Evolutionary conservation across 2,797 vertebrate genomes (phyloP).

Genomic region (Momotus momota): DNA sequence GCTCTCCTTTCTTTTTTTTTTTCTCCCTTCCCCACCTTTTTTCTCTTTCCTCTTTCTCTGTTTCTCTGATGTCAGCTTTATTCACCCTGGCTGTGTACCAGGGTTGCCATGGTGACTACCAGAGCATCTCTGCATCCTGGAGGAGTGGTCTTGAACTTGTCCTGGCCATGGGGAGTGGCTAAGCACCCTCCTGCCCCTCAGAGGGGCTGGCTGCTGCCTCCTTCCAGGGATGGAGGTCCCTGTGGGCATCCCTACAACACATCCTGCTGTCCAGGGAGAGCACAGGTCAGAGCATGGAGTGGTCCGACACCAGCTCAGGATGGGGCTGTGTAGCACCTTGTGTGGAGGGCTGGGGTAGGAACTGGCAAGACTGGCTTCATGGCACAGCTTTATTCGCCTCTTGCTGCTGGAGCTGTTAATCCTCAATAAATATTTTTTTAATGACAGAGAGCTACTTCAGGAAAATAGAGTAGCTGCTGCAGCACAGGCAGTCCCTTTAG

Average conservation of each 20-base stretch:
- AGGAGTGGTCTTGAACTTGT: not conserved
- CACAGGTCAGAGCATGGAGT: not conserved
- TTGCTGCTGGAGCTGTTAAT: not conserved
- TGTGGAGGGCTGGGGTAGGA: not conserved
- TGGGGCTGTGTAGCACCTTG: not conserved
- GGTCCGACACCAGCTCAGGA: not conserved
- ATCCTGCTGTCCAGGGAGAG: not conserved
- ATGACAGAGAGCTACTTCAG: not conserved
- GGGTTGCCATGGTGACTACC: constrained; percentile 75
- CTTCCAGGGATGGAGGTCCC: not conserved
- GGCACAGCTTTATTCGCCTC: not conserved
- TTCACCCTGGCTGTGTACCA: constrained; percentile 55
- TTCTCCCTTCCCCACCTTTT: not conserved
- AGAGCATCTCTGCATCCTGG: constrained; percentile 47
- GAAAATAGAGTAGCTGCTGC: constrained; percentile 7
- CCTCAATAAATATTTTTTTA: not conserved
- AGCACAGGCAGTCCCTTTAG: not conserved
- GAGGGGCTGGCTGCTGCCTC: not conserved
- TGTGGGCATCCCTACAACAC: not conserved
- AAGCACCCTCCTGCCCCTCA: not conserved
- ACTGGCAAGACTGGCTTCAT: not conserved
- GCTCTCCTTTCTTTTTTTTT: not conserved
- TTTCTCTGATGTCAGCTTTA: constrained; percentile 60
- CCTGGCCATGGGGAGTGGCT: not conserved
- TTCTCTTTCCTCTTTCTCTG: not conserved